Percentiles rank a stretch among this genome's conserved stretches.
Conservation (phyloP, 2,888 invertebrate genomes). For the Toxonevra muliebris region DNA sequence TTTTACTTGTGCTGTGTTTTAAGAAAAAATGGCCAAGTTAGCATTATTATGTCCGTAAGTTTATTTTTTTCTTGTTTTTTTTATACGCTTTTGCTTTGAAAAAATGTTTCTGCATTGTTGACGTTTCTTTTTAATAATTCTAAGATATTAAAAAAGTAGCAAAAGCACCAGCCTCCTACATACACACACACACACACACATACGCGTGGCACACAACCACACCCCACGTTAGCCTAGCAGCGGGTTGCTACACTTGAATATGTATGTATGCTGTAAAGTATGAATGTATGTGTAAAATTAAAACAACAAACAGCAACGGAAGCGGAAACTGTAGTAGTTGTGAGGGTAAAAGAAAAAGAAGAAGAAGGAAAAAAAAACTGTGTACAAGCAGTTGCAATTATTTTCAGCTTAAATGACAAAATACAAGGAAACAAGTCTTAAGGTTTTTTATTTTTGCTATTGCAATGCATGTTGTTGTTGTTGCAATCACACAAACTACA, state of each 20-base stretch:
- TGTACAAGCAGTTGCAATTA: slow-evolving; percentile 61
- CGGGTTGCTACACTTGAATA: slow-evolving; percentile 17
- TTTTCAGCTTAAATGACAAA: slow-evolving; percentile 63
- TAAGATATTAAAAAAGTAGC: slow-evolving; percentile 23
- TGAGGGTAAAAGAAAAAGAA: slow-evolving; percentile 27
- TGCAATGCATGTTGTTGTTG: slow-evolving; percentile 27
- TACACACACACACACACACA: slow-evolving; percentile 13
- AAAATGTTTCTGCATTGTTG: slow-evolving; percentile 15
- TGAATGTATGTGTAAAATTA: slow-evolving; percentile 9
- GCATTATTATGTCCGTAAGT: slow-evolving; percentile 25
- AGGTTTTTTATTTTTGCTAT: slow-evolving; percentile 14
- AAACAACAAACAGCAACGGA: slow-evolving; percentile 14
- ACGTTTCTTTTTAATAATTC: slow-evolving; percentile 27
- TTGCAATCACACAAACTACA: neutral
- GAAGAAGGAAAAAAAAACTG: slow-evolving; percentile 37
- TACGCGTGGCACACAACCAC: slow-evolving; percentile 7
- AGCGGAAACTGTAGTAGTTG: slow-evolving; percentile 24
- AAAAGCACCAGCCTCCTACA: neutral
- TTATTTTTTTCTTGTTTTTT: slow-evolving; percentile 25
- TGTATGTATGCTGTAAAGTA: slow-evolving; percentile 6
- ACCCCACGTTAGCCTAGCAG: neutral
- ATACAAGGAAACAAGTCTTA: slow-evolving; percentile 59
- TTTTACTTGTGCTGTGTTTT: neutral
- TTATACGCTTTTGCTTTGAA: neutral
- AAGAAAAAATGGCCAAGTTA: slow-evolving; percentile 29